Evolutionary conservation across 2,888 invertebrate genomes (phyloP).

Genomic region (Camptogramma bilineatum): DNA sequence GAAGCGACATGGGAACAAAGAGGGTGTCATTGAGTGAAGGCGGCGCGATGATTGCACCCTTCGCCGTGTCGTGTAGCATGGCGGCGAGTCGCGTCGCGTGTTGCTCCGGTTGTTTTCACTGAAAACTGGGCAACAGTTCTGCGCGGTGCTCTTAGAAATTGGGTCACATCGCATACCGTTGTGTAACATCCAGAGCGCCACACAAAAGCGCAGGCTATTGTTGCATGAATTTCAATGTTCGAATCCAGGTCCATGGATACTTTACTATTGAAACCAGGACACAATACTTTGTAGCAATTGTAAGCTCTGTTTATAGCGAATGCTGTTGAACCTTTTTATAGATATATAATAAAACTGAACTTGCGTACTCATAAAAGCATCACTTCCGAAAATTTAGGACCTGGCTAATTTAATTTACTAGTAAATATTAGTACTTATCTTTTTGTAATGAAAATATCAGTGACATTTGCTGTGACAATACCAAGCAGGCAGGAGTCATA

Average conservation of each 20-base stretch:
- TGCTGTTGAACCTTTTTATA: background rate
- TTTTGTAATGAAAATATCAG: no score
- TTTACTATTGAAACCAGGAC: slow-evolving; percentile 30
- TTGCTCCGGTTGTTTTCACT: slow-evolving; percentile 55
- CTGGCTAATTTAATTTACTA: no score
- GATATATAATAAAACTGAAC: no score
- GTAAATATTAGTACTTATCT: no score
- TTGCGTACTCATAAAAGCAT: no score
- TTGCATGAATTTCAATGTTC: slow-evolving; percentile 42
- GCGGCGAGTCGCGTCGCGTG: slow-evolving; percentile 45
- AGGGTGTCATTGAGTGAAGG: slow-evolving; percentile 11
- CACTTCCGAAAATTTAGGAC: no score
- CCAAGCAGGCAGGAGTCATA: no score
- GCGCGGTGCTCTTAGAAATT: slow-evolving; percentile 59
- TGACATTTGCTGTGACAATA: no score
- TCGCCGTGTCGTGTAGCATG: slow-evolving; percentile 1
- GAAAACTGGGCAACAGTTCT: slow-evolving; percentile 55
- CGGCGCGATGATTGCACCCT: slow-evolving; percentile 13
- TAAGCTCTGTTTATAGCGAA: slow-evolving; percentile 3
- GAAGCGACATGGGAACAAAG: slow-evolving; percentile 8
- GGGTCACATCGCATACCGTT: slow-evolving; percentile 60
- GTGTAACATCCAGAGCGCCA: slow-evolving; percentile 53
- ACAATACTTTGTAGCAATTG: slow-evolving; percentile 11
- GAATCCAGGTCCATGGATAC: slow-evolving; percentile 27
- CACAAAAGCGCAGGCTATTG: slow-evolving; percentile 45